phyloP scores from a whole-genome alignment of 2,113 vertebrate genomes.

The Bufo bufo region DNA sequence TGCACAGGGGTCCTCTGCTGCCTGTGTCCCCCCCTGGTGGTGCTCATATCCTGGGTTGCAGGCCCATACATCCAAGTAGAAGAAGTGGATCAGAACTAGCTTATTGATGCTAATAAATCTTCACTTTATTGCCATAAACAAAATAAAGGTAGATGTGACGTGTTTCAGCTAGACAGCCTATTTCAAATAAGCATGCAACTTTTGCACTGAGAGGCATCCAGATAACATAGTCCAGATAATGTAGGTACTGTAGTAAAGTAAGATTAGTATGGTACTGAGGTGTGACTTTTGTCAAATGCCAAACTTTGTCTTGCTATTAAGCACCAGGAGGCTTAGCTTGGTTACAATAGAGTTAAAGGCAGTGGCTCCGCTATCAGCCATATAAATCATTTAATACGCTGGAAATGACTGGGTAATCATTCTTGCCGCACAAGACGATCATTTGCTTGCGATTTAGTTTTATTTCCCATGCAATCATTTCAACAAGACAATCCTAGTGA shows the following conservation, averaged over 20 bases:
- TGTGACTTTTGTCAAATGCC: neutral
- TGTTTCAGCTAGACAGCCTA: too few species aligned
- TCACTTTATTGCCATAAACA: too few species aligned
- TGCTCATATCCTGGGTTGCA: too few species aligned
- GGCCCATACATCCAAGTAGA: too few species aligned
- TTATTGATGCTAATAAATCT: too few species aligned
- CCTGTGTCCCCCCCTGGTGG: too few species aligned
- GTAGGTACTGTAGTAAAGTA: neutral
- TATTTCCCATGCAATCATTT: slow-evolving; percentile 17
- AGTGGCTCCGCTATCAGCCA: neutral
- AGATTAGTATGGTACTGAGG: too few species aligned
- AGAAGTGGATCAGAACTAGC: too few species aligned
- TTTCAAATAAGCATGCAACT: too few species aligned
- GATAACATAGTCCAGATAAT: neutral
- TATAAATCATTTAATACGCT: neutral
- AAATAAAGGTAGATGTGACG: too few species aligned
- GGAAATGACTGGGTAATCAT: neutral
- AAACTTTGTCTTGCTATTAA: neutral
- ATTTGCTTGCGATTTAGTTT: neutral
- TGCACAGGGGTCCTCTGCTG: too few species aligned
- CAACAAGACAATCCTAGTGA: neutral
- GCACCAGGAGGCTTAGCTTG: neutral
- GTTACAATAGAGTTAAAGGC: neutral
- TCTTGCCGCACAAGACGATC: neutral
- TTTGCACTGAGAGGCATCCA: neutral